Base-by-base conservation (phyloP, 2,888 invertebrate genomes). In the Ectemnius continuus region DNA sequence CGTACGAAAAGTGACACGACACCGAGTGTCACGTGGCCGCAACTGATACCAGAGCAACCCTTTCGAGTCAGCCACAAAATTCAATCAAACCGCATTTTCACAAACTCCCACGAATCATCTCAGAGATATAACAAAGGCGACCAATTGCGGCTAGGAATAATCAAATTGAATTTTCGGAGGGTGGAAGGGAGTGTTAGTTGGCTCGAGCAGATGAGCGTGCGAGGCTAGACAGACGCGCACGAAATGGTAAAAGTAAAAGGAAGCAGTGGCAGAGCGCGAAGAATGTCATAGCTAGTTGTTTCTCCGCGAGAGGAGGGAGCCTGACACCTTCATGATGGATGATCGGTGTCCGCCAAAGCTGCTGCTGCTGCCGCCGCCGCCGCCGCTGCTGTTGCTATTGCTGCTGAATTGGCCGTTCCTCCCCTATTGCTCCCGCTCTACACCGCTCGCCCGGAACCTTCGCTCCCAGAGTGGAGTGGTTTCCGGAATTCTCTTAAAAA, bases 281-380 rank as follows among this genome's bases (percentile, higher is more conserved):
- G 87, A 90, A 89, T 88, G 88, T 89, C 87, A 88, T 88, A 89
- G 88, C 85, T 88, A 88, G 90, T 89, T 89, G 89, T 89, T 90
- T 89, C 88, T 88, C 83, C 83, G 80, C 81, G 79, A 36, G 36
- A 84, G 82, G 84, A 85, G 85, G 85, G 86, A 87, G 86, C 82
- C 86, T 89, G 90, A 89, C 90, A 90, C 87, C 86, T 87, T 83
- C 79, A 87, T 91, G 91, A 91, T 91, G 90, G 91, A 91, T 91
- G 86, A 85, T 83, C 85, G 80, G 79, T 72, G 72, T 76, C 86
- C 87, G 88, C 87, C 86, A 83, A 85, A 83, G 85, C 84, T 85
- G 86, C 86, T 82, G 86, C 85, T 85, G 86, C 80, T 80, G 80
- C 78, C 79, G 79, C 77, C 71, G 70, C 76, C 72, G 72, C 73